Evolutionary conservation across 1,140 invertebrate genomes (phyloP).

Genomic region (Heliconius eleuchia): DNA sequence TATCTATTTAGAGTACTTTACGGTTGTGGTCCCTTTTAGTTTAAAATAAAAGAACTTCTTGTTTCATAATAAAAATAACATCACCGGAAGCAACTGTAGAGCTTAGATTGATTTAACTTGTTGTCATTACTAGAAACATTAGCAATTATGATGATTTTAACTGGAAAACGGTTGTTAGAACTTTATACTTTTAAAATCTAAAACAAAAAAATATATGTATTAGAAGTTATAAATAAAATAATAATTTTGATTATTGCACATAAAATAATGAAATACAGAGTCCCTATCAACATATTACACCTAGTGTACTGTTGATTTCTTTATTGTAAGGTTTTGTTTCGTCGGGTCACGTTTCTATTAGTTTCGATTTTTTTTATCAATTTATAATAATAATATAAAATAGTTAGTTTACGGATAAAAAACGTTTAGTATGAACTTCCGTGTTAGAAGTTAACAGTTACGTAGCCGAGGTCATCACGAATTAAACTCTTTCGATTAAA

Average conservation of each 20-base stretch:
- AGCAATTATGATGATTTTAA: not conserved
- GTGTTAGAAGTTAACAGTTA: slow-evolving; percentile 47
- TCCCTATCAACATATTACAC: not conserved
- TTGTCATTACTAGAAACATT: not conserved
- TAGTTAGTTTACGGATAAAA: slow-evolving; percentile 41
- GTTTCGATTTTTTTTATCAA: not conserved
- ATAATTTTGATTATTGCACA: not conserved
- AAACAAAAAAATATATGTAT: not conserved
- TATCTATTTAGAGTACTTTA: slow-evolving; percentile 23
- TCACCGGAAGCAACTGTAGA: not conserved
- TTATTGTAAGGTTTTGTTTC: slow-evolving; percentile 12
- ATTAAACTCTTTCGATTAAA: slow-evolving; percentile 42
- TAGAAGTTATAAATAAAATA: not conserved
- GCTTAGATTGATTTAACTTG: not conserved
- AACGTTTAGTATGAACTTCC: slow-evolving; percentile 57
- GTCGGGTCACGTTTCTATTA: slow-evolving; percentile 29
- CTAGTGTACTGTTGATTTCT: not conserved
- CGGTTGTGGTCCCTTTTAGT: slow-evolving; percentile 18
- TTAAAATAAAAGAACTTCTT: not conserved
- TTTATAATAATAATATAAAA: slow-evolving; percentile 35
- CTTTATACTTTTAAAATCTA: not conserved
- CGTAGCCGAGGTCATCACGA: slow-evolving; percentile 50
- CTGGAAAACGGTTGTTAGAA: not conserved
- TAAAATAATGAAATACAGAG: not conserved
- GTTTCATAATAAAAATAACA: not conserved